Evolutionary conservation across 2,113 vertebrate species (phyloP).

Genomic region (Phaethon lepturus): DNA sequence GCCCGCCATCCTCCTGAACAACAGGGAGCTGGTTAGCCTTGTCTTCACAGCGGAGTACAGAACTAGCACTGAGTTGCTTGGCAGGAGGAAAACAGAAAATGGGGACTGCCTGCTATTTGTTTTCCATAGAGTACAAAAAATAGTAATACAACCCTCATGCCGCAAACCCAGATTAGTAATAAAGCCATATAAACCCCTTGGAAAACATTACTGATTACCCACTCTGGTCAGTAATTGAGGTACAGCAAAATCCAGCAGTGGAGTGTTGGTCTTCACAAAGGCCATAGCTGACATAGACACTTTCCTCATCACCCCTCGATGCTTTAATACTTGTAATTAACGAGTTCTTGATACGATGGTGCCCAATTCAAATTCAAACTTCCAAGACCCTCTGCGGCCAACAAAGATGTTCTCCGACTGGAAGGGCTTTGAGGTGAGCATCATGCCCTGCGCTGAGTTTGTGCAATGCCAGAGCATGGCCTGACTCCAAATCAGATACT

Average conservation of each 20-base stretch:
- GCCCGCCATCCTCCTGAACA: background rate
- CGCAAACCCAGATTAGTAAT: background rate
- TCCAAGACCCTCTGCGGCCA: background rate
- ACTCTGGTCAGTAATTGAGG: background rate
- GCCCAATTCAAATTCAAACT: background rate
- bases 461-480: background rate
- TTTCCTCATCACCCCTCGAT: background rate
- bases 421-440: background rate
- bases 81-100: background rate
- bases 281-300: background rate
- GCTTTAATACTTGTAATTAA: background rate
- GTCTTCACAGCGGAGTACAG: background rate
- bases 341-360: rapidly evolving
- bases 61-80: background rate
- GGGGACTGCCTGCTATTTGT: background rate
- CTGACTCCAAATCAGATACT: too few species aligned
- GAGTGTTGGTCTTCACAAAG: background rate
- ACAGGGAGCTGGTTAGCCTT: background rate
- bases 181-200: background rate
- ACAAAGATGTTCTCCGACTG: background rate
- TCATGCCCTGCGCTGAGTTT: background rate
- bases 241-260: background rate
- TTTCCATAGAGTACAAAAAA: background rate
- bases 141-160: background rate
- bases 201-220: background rate